These are phyloP conservation scores for Aphidius gifuensis DNA, from an alignment of 1,140 invertebrate species.

Conservation along the genomic window DNA sequence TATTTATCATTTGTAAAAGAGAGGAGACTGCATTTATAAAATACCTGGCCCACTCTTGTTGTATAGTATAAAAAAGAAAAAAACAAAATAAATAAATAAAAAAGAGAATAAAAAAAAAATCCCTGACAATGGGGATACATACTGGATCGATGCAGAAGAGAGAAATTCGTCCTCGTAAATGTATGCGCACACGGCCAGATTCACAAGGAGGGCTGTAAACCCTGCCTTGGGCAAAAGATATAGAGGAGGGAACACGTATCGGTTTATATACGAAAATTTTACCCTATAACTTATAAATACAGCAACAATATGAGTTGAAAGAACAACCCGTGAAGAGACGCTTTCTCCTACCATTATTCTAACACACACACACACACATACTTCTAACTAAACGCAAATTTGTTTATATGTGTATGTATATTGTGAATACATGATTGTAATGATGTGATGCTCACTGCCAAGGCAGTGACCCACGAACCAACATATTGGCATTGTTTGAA, in stretches of 20 bases:
- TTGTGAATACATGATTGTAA: constrained; percentile 16
- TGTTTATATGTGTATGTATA: background rate
- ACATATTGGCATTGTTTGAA: constrained; percentile 49
- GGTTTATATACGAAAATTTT: constrained; percentile 41
- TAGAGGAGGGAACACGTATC: constrained; percentile 14
- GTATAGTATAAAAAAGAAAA: background rate
- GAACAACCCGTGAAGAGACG: constrained; percentile 20
- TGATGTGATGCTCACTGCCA: constrained; percentile 33
- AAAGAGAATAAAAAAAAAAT: constrained; percentile 1
- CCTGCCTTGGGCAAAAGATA: constrained; percentile 38
- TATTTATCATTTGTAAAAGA: too few relatives aligned
- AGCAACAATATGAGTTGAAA: too few relatives aligned
- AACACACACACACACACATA: background rate
- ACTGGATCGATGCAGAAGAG: background rate
- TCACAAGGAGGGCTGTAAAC: constrained; percentile 48
- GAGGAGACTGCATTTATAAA: too few relatives aligned
- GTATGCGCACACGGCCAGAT: constrained; percentile 50
- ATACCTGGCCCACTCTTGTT: too few relatives aligned
- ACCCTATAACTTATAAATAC: constrained; percentile 32
- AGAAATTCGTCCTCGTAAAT: constrained; percentile 40
- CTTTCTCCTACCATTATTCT: constrained; percentile 7
- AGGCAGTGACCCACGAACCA: constrained; percentile 46
- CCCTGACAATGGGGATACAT: background rate
- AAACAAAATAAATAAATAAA: constrained; percentile 6
- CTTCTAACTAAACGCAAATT: background rate